Conservation (phyloP, 2,113 vertebrate species). For the Anoura caudifer region DNA sequence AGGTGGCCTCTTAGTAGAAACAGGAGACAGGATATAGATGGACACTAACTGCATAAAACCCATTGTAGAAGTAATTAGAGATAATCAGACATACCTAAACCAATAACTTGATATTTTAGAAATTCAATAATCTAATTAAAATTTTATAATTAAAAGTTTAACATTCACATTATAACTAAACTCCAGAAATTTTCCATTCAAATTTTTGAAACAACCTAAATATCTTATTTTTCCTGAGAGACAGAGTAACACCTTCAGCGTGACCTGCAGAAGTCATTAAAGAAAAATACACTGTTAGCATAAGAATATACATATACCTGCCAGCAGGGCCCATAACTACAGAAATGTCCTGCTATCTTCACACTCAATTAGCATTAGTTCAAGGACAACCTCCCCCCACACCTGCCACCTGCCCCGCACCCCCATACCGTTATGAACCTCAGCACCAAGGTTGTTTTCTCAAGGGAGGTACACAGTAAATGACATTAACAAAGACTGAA, state of each 20-base stretch:
- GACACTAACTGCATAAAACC: not conserved
- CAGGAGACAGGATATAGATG: not conserved
- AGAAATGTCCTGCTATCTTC: not conserved
- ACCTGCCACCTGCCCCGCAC: too few species aligned
- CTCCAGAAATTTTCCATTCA: not conserved
- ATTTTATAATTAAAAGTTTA: constrained; percentile 44
- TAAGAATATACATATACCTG: not conserved
- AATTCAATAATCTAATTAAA: constrained; percentile 52
- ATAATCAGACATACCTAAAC: constrained; percentile 9
- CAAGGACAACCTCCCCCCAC: not conserved
- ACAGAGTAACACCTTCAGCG: not conserved
- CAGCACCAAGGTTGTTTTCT: not conserved
- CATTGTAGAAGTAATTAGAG: constrained; percentile 41
- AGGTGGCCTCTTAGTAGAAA: not conserved
- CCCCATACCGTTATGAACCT: not conserved
- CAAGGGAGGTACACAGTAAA: not conserved
- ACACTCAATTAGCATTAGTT: not conserved
- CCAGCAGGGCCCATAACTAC: not conserved
- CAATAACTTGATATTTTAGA: not conserved
- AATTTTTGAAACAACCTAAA: constrained; percentile 22
- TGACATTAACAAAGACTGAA: not conserved
- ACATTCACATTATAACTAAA: constrained; percentile 1
- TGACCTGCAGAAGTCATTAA: not conserved
- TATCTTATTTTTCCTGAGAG: not conserved
- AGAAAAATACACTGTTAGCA: not conserved